Evolutionary conservation across 2,113 vertebrate species (phyloP).

Genomic region (Gracilinanus agilis): DNA sequence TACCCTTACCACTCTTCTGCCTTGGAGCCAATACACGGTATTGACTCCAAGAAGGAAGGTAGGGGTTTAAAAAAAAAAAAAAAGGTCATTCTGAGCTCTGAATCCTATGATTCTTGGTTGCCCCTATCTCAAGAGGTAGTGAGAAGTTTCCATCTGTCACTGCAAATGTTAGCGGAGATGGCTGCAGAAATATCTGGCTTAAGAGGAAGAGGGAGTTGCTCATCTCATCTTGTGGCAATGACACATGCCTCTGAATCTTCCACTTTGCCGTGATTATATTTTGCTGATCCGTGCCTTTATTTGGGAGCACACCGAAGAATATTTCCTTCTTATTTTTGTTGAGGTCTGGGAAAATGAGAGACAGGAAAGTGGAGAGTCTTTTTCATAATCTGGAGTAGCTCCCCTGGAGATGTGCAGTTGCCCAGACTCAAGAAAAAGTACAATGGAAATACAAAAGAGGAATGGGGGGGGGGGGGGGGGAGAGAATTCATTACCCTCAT

Average conservation of each 20-base stretch:
- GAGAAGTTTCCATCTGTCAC: background rate
- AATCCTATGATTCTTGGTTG: background rate
- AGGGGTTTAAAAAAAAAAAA: no score
- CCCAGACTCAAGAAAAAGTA: background rate
- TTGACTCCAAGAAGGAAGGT: no score
- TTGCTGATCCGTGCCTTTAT: background rate
- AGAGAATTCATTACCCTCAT: background rate
- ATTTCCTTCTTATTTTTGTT: conserved; percentile 48
- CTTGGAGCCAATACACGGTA: no score
- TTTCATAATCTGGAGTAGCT: conserved; percentile 20
- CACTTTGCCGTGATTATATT: background rate
- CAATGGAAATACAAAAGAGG: conserved; percentile 5
- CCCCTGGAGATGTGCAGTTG: background rate
- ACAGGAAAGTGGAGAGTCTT: conserved; percentile 21
- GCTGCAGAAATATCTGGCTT: background rate
- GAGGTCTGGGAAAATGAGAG: conserved; percentile 26
- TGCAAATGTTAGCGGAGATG: background rate
- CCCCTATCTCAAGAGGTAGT: background rate
- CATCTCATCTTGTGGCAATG: background rate
- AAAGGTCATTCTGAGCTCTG: background rate
- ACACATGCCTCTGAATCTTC: background rate
- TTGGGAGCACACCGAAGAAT: background rate
- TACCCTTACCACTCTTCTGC: no score
- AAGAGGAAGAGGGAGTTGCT: background rate
- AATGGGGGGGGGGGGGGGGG: background rate